Conservation (phyloP, 2,888 invertebrate species). For the Lysandra coridon region DNA sequence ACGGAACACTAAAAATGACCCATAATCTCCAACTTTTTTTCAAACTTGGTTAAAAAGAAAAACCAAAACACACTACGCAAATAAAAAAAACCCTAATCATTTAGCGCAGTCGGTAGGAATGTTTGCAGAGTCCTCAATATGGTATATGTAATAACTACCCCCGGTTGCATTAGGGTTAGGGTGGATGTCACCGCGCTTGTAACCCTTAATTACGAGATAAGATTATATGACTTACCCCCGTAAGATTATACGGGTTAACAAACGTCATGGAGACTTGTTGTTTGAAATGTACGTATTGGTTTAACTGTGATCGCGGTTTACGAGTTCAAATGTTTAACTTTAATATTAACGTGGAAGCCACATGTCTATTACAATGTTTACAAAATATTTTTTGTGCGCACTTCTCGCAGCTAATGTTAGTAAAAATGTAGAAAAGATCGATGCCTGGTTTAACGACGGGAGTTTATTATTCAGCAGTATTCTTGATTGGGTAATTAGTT, state of each 20-base stretch:
- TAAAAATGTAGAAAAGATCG: too few relatives aligned
- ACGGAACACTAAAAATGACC: not conserved
- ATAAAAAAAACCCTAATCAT: not conserved
- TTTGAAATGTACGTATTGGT: constrained; percentile 1
- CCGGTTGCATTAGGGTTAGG: constrained; percentile 16
- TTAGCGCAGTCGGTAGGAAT: not conserved
- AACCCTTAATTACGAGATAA: constrained; percentile 21
- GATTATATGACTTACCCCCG: constrained; percentile 2
- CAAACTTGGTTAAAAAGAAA: not conserved
- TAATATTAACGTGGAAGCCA: not conserved
- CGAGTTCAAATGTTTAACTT: not conserved
- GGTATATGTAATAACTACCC: constrained; percentile 5
- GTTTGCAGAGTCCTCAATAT: constrained; percentile 6
- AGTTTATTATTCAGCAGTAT: too few relatives aligned
- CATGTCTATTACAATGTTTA: not conserved
- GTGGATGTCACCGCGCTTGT: constrained; percentile 14
- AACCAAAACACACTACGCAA: not conserved
- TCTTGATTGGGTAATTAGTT: too few relatives aligned
- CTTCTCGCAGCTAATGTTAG: not conserved
- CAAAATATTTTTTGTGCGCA: not conserved
- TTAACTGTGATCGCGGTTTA: not conserved
- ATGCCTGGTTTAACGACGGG: too few relatives aligned
- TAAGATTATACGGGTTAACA: constrained; percentile 16
- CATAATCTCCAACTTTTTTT: not conserved
- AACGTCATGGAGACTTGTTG: constrained; percentile 16